Base-by-base conservation (phyloP, 2,888 invertebrate genomes). In the Dynastes hyllus region DNA sequence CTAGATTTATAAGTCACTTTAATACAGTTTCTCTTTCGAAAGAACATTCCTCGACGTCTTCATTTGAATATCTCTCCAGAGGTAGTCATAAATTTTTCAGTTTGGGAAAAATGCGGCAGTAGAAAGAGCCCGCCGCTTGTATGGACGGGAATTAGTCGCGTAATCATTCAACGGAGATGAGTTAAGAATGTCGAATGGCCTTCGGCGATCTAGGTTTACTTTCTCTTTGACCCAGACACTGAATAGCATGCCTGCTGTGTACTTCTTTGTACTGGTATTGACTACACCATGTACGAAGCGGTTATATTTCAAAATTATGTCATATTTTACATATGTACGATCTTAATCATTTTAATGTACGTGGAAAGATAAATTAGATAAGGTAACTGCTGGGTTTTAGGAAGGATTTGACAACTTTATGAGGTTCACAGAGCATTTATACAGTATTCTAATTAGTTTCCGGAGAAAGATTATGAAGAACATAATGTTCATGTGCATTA, bases 151-250 rank as follows among this genome's bases (percentile, higher is more conserved):
- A 69, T 50, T 51, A 69, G 63, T 75, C 61, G 73, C 61, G 61
- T 75, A 75, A 75, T 75, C 73, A 75, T 75, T 75, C 73, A 22
- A 51, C 71, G 53, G 69, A 75, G 82, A 81, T 82, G 82, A 79
- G 80, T 78, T 77, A 82, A 84, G 83, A 83, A 83, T 83, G 82
- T 76, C 69, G 82, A 79, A 77, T 80, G 32, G 55, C 77, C 65
- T 80, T 80, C 78, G 81, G 82, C 79, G 53, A 45, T 75, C 29
- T 61, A 13, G 27, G 27, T 79, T 82, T 83, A 84, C 85, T 85
- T 85, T 85, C 85, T 84, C 84, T 84, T 78, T 81, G 83, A 82
- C 84, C 83, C 83, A 84, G 83, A 84, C 83, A 82, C 79, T 81
- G 82, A 80, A 78, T 13, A 45, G 13, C 37, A 13, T 27, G 69